Percentiles rank a stretch among this genome's conserved stretches.
Conservation (phyloP, 2,888 invertebrate genomes). For the Cheilosia urbana region DNA sequence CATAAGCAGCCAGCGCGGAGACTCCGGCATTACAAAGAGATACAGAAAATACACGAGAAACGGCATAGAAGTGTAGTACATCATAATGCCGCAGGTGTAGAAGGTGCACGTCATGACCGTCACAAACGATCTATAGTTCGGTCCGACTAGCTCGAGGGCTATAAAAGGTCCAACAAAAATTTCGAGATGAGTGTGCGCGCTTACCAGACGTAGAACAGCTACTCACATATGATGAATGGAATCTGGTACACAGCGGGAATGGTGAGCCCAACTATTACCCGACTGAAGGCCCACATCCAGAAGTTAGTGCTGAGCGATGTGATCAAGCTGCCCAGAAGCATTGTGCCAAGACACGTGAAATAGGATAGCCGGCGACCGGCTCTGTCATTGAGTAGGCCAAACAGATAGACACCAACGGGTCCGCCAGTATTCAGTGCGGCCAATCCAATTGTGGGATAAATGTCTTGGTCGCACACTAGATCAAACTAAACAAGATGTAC, state of each 20-base stretch:
- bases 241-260: conserved; percentile 97
- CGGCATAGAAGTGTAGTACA: conserved; percentile 92
- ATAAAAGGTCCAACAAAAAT: conserved; percentile 79
- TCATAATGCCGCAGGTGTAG: conserved; percentile 93
- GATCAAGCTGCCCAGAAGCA: conserved; percentile 91
- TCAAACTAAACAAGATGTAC: conserved; percentile 88
- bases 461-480: conserved; percentile 93
- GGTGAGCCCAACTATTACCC: conserved; percentile 93
- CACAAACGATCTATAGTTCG: conserved; percentile 95
- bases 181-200: background rate
- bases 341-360: conserved; percentile 92
- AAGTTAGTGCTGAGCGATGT: conserved; percentile 92
- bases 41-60: conserved; percentile 93
- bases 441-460: conserved; percentile 94
- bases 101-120: conserved; percentile 96
- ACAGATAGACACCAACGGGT: conserved; percentile 94
- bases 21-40: conserved; percentile 94
- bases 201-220: background rate
- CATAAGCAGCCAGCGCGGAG: conserved; percentile 95
- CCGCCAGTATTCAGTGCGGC: conserved; percentile 94
- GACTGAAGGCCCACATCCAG: conserved; percentile 92
- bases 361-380: conserved; percentile 94
- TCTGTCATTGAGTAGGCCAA: conserved; percentile 94
- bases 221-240: conserved; percentile 96
- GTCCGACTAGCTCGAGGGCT: conserved; percentile 96